Conservation (phyloP, 2,888 invertebrate genomes). For the Conops quadrifasciatus region DNA sequence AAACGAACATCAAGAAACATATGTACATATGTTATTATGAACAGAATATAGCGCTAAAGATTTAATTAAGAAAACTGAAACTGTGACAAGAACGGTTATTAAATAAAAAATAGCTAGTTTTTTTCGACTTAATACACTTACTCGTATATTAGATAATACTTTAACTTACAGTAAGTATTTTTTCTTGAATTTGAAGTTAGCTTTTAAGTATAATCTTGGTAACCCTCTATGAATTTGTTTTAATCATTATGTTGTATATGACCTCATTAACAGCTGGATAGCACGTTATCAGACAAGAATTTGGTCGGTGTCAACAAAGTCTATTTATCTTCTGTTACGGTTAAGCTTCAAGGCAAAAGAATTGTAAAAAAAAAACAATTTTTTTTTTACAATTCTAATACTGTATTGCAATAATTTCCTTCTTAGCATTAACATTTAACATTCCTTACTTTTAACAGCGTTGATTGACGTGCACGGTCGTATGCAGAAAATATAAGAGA, state of each 20-base stretch:
- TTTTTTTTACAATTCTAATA: background rate
- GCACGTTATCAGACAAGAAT: background rate
- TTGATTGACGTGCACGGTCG: slow-evolving; percentile 32
- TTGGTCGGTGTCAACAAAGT: background rate
- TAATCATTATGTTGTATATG: background rate
- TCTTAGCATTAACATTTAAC: no score
- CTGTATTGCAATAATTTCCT: no score
- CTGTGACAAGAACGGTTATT: no score
- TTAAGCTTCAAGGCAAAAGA: slow-evolving; percentile 6
- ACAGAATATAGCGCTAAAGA: no score
- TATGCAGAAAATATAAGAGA: slow-evolving; percentile 15
- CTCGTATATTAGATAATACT: no score
- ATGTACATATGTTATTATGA: no score
- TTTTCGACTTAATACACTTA: no score
- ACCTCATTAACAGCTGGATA: slow-evolving; percentile 37
- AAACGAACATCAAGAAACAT: no score
- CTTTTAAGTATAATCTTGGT: no score
- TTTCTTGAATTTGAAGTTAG: background rate
- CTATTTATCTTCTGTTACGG: background rate
- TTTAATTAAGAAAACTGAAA: no score
- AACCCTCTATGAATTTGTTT: background rate
- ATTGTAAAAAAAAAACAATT: background rate
- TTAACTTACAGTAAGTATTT: no score
- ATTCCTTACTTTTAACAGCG: slow-evolving; percentile 9
- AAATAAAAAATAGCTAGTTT: no score